These are phyloP conservation scores for Pygoscelis antarcticus DNA, from an alignment of 2,113 vertebrate genomes.

Conservation along the genomic window DNA sequence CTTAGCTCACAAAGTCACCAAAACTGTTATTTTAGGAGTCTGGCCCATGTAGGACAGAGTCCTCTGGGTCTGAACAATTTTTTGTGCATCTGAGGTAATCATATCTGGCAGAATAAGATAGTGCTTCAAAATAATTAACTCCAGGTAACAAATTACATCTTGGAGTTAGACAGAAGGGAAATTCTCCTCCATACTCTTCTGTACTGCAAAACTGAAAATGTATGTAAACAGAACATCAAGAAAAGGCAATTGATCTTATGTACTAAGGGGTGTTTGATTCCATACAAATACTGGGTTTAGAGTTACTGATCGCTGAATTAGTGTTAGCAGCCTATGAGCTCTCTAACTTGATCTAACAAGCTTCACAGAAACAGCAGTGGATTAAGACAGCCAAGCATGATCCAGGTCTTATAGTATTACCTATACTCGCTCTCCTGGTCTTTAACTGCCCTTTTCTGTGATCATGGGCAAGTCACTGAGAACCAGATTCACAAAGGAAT, in stretches of 20 bases:
- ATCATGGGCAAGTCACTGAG: not conserved
- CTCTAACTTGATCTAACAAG: not conserved
- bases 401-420: not conserved
- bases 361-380: not conserved
- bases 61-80: not conserved
- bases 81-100: not conserved
- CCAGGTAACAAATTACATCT: not conserved
- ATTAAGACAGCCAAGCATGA: not conserved
- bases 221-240: not conserved
- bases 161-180: not conserved
- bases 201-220: not conserved
- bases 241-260: not conserved
- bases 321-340: not conserved
- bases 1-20: not conserved
- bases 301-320: not conserved
- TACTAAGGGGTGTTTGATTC: not conserved
- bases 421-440: not conserved
- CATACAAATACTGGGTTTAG: not conserved
- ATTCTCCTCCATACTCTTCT: not conserved
- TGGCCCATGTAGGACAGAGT: not conserved
- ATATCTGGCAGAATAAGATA: not conserved
- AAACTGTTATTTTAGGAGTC: not conserved
- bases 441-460: not conserved
- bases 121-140: not conserved
- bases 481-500: not conserved